Percentiles rank a stretch among this genome's conserved stretches.
phyloP scores from a whole-genome alignment of 2,888 invertebrate genomes.

The Allophyes oxyacanthae region DNA sequence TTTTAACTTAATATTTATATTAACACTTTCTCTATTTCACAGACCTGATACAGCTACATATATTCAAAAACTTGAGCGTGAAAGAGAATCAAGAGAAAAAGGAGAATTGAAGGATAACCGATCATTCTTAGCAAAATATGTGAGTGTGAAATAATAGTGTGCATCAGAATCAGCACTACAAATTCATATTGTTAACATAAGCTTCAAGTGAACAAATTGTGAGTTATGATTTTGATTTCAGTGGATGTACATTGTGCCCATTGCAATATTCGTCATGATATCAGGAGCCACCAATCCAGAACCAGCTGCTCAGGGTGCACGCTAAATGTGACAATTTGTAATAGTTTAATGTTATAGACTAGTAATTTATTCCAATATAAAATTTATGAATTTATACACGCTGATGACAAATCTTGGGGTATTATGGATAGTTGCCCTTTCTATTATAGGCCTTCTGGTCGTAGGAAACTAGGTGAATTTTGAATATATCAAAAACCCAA shows the following conservation, averaged over 20 bases:
- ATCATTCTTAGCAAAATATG: slow-evolving; percentile 99
- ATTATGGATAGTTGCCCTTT: too few species aligned
- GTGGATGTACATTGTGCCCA: slow-evolving; percentile 99
- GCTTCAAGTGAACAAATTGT: not conserved
- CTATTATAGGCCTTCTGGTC: too few species aligned
- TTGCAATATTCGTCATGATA: slow-evolving; percentile 96
- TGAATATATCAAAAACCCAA: too few species aligned
- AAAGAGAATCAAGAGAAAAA: slow-evolving; percentile 96
- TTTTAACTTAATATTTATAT: too few species aligned
- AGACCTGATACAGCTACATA: slow-evolving; percentile 98
- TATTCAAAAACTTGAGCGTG: slow-evolving; percentile 97
- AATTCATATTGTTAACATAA: too few species aligned
- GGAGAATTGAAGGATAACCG: slow-evolving; percentile 98
- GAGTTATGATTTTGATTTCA: slow-evolving; percentile 85
- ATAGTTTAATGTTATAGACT: too few species aligned
- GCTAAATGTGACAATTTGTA: slow-evolving; percentile 56
- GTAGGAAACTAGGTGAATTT: too few species aligned
- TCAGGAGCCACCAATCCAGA: slow-evolving; percentile 96
- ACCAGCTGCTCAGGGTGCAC: slow-evolving; percentile 78
- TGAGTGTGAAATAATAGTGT: slow-evolving; percentile 88
- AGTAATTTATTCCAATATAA: too few species aligned
- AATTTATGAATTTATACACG: too few species aligned
- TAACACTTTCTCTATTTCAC: too few species aligned
- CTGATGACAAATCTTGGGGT: too few species aligned
- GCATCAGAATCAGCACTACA: too few species aligned